Conservation (phyloP, 2,113 vertebrate genomes). For the Indri indri region DNA sequence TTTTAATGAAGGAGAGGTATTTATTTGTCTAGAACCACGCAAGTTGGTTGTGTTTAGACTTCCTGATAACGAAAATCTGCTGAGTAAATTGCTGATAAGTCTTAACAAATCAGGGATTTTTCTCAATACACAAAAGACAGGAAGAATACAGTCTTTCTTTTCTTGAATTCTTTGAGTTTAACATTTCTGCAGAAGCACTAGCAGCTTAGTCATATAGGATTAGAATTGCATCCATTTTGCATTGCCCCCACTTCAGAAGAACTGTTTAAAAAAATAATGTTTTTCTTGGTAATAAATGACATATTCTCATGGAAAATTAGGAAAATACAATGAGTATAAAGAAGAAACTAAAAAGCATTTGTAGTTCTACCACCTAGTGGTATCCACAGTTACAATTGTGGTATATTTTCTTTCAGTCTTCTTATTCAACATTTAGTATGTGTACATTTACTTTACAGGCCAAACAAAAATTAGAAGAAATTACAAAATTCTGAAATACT, state of each 20-base stretch:
- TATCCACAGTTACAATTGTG: neutral
- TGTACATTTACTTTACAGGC: neutral
- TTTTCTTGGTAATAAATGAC: neutral
- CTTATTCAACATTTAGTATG: neutral
- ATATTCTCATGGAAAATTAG: neutral
- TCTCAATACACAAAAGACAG: neutral
- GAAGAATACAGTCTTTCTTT: neutral
- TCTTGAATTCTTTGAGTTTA: constrained; percentile 5
- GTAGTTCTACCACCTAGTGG: neutral
- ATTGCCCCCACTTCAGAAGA: neutral
- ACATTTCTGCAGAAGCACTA: neutral
- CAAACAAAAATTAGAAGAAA: neutral
- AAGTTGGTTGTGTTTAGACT: neutral
- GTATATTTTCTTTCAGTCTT: neutral
- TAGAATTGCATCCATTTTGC: neutral
- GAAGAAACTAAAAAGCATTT: neutral
- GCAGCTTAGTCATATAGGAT: neutral
- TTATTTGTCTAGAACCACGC: neutral
- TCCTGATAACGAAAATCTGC: neutral
- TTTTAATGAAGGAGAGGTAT: neutral
- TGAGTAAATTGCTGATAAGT: neutral
- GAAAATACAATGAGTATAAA: neutral
- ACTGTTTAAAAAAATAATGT: neutral
- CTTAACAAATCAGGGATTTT: neutral
- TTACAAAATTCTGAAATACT: neutral